A percentile compares a stretch with the other conserved stretches of the same genome.
phyloP scores from a whole-genome alignment of 2,797 vertebrate genomes.

The Xenops minutus region DNA sequence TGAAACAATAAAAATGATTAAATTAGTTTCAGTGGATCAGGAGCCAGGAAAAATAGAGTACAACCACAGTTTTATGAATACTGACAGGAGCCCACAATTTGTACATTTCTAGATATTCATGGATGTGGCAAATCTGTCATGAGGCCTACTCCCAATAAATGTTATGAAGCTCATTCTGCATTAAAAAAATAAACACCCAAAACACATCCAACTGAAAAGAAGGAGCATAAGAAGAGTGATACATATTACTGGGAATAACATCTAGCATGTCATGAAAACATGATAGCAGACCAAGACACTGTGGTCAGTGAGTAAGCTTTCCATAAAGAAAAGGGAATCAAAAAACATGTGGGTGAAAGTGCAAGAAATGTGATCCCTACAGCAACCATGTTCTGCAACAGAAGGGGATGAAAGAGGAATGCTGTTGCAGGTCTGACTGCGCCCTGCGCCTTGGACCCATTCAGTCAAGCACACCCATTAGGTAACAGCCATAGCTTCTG shows the following conservation, averaged over 20 bases:
- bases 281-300: neutral
- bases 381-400: accelerated
- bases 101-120: neutral
- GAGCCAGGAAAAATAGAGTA: neutral
- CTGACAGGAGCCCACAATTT: neutral
- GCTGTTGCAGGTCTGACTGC: neutral
- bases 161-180: neutral
- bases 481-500: neutral
- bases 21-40: neutral
- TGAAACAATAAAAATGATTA: neutral
- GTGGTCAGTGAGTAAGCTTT: neutral
- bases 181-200: neutral
- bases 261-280: neutral
- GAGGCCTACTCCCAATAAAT: neutral
- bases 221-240: neutral
- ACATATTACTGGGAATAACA: accelerated
- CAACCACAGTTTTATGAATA: neutral
- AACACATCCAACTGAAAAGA: neutral
- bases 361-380: accelerated
- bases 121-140: neutral
- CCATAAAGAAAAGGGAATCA: neutral
- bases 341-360: neutral
- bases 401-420: neutral
- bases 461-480: neutral
- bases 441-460: accelerated